Base-by-base conservation (phyloP, 2,888 invertebrate species). In the Eupsilia transversa region DNA sequence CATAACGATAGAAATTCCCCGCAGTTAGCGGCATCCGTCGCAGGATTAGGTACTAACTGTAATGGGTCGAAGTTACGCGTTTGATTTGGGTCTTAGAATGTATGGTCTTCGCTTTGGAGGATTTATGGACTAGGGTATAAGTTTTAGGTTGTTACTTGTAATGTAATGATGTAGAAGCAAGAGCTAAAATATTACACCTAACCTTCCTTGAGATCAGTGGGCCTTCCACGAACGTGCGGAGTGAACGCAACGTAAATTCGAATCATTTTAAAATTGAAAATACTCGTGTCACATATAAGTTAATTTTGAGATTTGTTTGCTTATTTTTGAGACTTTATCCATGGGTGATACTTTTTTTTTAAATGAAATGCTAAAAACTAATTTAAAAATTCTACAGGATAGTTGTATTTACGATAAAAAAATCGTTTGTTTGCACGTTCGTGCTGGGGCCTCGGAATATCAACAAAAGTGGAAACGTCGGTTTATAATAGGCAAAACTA, bases 1-100 rank as follows among this genome's bases (percentile, higher is more conserved):
- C 89, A 89, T 90, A 91, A 91, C 84, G 74, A 84, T 86, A 88
- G 87, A 87, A 90, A 91, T 89, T 80, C 85, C 80, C 77, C 82
- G 85, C 84, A 89, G 89, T 92, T 91, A 89, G 87, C 73, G 85
- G 86, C 89, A 91, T 92, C 90, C 89, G 89, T 87, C 85, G 83
- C 84, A 70, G 86, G 79, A 85, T 82, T 87, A 83, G 79, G 71
- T 76, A 84, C 69, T 78, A 76, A 79, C 64, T 72, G 71, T 74
- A 83, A 82, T 84, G 79, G 77, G 68, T 63, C 43, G 33, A 82
- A 82, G 77, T 83, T 81, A 75, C 77, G 72, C 81, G 72, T 80
- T 82, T 84, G 82, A 82, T 82, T 82, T 38, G 72, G 84, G 81
- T 82, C 84, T 72, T 54, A 74, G 61, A 72, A 84, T 84, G 69